Evolutionary conservation across 2,113 vertebrate genomes (phyloP).

Genomic region (Caranx ignobilis): DNA sequence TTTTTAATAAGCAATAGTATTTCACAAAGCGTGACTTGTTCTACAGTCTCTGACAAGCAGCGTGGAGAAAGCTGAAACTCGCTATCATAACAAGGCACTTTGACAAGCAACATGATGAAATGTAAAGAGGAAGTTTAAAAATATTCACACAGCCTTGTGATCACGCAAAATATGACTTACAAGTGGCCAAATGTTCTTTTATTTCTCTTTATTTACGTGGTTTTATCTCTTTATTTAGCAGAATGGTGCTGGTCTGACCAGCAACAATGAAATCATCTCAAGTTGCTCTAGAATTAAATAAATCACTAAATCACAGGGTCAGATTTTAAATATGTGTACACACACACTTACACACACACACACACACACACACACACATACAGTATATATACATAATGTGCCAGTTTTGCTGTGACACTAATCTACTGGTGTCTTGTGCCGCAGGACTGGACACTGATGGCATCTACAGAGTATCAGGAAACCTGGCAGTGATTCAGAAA

Average conservation of each 20-base stretch:
- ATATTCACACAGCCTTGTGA: background rate
- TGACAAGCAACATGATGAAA: background rate
- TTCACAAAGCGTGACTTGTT: conserved; percentile 7
- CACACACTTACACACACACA: too few relatives aligned
- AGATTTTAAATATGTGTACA: background rate
- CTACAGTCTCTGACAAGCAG: conserved; percentile 9
- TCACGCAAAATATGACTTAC: background rate
- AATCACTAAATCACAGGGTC: background rate
- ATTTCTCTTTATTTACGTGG: conserved; percentile 20
- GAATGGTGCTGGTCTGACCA: too few relatives aligned
- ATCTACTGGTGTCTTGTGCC: conserved; percentile 13
- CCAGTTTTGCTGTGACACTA: background rate
- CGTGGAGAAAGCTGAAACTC: conserved; percentile 19
- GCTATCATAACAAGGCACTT: background rate
- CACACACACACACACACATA: too few relatives aligned
- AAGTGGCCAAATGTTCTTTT: conserved; percentile 32
- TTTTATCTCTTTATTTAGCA: background rate
- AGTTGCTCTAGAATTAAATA: too few relatives aligned
- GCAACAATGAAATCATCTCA: background rate
- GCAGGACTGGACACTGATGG: conserved; percentile 92
- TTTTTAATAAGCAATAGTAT: background rate
- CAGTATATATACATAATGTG: background rate
- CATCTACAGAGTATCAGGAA: conserved; percentile 94
- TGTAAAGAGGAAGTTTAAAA: conserved; percentile 34
- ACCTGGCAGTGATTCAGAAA: conserved; percentile 94